These are phyloP conservation scores for Calliphora vomitoria DNA, from an alignment of 2,888 invertebrate species.

Conservation along the genomic window DNA sequence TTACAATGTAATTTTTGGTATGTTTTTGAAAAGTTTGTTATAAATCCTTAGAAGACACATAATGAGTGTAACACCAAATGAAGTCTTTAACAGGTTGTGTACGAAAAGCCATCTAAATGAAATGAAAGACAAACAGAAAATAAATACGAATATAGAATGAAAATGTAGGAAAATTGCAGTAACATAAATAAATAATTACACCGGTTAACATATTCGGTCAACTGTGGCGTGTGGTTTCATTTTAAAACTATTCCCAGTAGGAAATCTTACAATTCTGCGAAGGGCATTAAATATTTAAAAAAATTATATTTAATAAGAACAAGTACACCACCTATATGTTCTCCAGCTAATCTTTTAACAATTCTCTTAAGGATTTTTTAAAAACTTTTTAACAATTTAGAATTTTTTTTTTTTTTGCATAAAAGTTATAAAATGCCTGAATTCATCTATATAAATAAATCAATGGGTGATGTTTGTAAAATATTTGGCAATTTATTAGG, in stretches of 20 bases:
- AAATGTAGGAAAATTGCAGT: constrained; percentile 18
- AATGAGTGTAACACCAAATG: constrained; percentile 82
- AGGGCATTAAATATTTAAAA: too few species aligned
- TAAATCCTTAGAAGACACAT: constrained; percentile 82
- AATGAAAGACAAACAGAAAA: constrained; percentile 29
- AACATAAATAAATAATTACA: constrained; percentile 30
- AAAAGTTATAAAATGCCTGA: too few species aligned
- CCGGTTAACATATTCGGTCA: neutral
- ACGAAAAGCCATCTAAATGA: constrained; percentile 80
- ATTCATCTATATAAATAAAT: too few species aligned
- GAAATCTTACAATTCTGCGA: neutral
- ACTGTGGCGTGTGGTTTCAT: neutral
- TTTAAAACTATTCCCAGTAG: neutral
- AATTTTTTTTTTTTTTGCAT: too few species aligned
- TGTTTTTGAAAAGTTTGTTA: constrained; percentile 80
- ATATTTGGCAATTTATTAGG: too few species aligned
- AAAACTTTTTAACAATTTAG: too few species aligned
- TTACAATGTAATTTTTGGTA: constrained; percentile 72
- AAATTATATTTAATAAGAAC: too few species aligned
- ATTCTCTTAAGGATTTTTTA: too few species aligned
- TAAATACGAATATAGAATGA: constrained; percentile 44
- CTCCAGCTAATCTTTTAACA: too few species aligned
- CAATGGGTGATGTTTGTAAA: too few species aligned
- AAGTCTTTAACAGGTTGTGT: constrained; percentile 82
- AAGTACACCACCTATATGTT: too few species aligned